Conservation (phyloP, 1,140 invertebrate species). For the Drosophila azteca region DNA sequence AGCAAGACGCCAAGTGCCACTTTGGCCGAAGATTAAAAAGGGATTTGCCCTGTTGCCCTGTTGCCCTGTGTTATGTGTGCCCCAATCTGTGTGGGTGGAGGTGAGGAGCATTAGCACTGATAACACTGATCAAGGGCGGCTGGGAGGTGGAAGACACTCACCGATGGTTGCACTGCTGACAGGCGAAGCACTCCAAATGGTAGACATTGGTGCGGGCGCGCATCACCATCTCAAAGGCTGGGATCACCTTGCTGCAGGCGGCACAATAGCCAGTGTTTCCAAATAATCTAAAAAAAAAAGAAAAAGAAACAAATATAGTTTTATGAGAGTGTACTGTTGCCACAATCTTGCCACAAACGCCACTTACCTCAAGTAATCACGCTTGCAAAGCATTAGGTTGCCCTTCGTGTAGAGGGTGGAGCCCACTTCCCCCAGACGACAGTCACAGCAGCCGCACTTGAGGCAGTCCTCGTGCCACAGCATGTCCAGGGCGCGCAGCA, state of each 20-base stretch:
- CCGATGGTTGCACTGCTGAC: conserved; percentile 99
- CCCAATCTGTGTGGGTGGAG: background rate
- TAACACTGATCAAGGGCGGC: background rate
- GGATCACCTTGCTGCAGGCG: conserved; percentile 97
- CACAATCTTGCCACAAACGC: too few relatives aligned
- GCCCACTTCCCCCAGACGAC: conserved; percentile 97
- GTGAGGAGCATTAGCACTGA: background rate
- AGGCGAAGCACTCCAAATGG: conserved; percentile 99
- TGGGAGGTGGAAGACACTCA: conserved; percentile 84
- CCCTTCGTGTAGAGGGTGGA: conserved; percentile 98
- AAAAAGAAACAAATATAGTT: conserved; percentile 22
- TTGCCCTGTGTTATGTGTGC: too few relatives aligned
- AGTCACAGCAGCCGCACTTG: conserved; percentile 98
- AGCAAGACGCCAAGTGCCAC: conserved; percentile 72
- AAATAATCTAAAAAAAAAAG: conserved; percentile 87
- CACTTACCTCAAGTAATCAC: conserved; percentile 96
- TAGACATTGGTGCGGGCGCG: conserved; percentile 97
- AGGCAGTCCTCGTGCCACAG: conserved; percentile 99
- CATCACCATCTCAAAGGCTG: conserved; percentile 99
- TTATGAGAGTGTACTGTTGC: background rate
- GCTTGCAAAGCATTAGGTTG: conserved; percentile 98
- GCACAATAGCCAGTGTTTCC: conserved; percentile 96
- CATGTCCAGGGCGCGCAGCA: conserved; percentile 94
- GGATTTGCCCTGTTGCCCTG: conserved; percentile 59
- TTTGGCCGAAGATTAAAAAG: conserved; percentile 78